Conservation (phyloP, 2,888 invertebrate species). For the Lochmaea crataegi region DNA sequence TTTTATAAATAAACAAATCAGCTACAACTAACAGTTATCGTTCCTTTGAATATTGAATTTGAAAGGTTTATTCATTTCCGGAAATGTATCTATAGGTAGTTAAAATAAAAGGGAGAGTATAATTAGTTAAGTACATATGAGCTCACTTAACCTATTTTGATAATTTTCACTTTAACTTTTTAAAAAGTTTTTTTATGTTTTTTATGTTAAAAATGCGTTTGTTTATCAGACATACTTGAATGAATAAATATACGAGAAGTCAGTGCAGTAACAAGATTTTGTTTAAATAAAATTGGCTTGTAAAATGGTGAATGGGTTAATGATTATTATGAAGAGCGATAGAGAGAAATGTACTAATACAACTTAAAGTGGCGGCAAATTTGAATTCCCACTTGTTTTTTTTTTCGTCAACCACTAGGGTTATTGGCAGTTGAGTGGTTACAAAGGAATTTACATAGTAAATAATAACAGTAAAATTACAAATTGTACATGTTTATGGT, state of each 20-base stretch:
- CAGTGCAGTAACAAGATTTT: neutral
- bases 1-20: constrained; percentile 24
- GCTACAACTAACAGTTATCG: constrained; percentile 15
- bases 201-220: neutral
- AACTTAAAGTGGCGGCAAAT: neutral
- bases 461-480: too few species aligned
- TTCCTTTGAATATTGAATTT: constrained; percentile 16
- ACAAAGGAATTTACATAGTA: too few species aligned
- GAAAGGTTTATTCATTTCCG: neutral
- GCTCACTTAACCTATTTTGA: constrained; percentile 24
- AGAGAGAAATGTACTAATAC: too few species aligned
- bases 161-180: constrained; percentile 20
- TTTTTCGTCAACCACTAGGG: too few species aligned
- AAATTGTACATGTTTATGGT: too few species aligned
- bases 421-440: too few species aligned
- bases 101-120: neutral
- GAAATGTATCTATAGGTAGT: neutral
- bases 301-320: too few species aligned
- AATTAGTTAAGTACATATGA: neutral
- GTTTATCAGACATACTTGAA: neutral
- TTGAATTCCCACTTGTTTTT: neutral
- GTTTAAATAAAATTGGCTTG: neutral
- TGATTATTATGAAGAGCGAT: too few species aligned
- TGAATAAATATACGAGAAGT: neutral
- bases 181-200: neutral